Evolutionary conservation across 1,140 invertebrate species (phyloP), one percentile per base, ranked within the genome.

Genomic region (Lasaia peninsularis): DNA sequence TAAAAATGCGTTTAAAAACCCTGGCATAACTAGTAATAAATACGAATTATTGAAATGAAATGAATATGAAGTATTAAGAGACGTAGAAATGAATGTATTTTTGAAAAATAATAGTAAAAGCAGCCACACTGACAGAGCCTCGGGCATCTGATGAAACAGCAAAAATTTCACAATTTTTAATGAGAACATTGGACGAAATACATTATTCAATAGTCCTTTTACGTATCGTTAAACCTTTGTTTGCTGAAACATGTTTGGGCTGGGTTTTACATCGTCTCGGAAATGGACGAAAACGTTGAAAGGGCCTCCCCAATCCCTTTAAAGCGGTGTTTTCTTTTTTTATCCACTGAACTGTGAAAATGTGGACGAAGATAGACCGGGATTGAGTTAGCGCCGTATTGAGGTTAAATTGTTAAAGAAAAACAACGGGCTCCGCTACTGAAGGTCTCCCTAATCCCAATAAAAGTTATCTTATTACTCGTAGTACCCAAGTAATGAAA

Each of bases 311-410:
- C 64, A 80, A 79, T 78, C 75, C 75, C 77, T 77, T 80, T 78
- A 85, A 85, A 85, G 66, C 59, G 69, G 60, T 77, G 76, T 85
- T 83, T 83, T 80, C 78, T 81, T 83, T 81, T 85, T 81, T 78
- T 78, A 79, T 74, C 69, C 75, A 73, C 75, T 78, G 81, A 81
- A 83, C 74, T 71, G 80, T 68, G 78, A 80, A 80, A 84, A 79
- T 81, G 76, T 76, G 75, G 76, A 75, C 65, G 70, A 75, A 62
- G 73, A 65, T 75, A 73, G 73, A 58, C 55, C 59, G 61, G 56
- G 67, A 81, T 81, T 73, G 78, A 78, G 71, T 78, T 80, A 80
- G 67, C 73, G 67, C 66, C 65, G 67, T 69, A 70, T 73, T 71
- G 61, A 56, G 69, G 20, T 48, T 48, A 48, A 48, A 48, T 48